Evolutionary conservation across 2,113 vertebrate genomes (phyloP).

Genomic region (Oncorhynchus gorbuscha): DNA sequence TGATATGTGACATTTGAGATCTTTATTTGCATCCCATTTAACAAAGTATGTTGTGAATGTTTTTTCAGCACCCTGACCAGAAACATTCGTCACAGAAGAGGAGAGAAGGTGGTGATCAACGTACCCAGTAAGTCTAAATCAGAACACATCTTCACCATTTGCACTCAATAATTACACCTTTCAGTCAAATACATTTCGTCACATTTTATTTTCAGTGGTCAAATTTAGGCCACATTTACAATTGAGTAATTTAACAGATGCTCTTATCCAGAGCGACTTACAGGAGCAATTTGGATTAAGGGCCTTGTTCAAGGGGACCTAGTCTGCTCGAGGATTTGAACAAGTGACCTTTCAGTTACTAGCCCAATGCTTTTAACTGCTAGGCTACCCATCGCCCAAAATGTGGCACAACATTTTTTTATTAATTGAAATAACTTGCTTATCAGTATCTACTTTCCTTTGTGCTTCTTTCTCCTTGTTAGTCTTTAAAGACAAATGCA

Average conservation of each 20-base stretch:
- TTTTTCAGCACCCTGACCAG: conserved; percentile 88
- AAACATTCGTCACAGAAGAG: conserved; percentile 93
- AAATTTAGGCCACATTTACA: not conserved
- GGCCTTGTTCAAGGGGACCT: too few relatives aligned
- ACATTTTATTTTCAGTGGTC: not conserved
- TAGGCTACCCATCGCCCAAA: too few relatives aligned
- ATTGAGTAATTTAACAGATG: not conserved
- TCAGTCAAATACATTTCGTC: not conserved
- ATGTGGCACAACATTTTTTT: too few relatives aligned
- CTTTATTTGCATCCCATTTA: not conserved
- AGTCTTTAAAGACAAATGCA: conserved; percentile 95
- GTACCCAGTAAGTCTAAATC: conserved; percentile 85
- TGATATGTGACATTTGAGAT: not conserved
- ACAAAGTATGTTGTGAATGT: conserved; percentile 4
- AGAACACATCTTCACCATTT: conserved; percentile 20
- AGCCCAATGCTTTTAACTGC: too few relatives aligned
- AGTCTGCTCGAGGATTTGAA: too few relatives aligned
- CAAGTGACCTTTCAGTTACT: too few relatives aligned
- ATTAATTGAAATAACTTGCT: not conserved
- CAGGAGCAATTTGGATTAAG: too few relatives aligned
- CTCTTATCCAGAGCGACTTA: too few relatives aligned
- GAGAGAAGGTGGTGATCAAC: conserved; percentile 94
- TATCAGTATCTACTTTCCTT: not conserved
- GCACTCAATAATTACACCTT: not conserved
- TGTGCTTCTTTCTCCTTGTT: conserved; percentile 13